Conservation (phyloP, 1,140 invertebrate genomes). For the Lasaia peninsularis region DNA sequence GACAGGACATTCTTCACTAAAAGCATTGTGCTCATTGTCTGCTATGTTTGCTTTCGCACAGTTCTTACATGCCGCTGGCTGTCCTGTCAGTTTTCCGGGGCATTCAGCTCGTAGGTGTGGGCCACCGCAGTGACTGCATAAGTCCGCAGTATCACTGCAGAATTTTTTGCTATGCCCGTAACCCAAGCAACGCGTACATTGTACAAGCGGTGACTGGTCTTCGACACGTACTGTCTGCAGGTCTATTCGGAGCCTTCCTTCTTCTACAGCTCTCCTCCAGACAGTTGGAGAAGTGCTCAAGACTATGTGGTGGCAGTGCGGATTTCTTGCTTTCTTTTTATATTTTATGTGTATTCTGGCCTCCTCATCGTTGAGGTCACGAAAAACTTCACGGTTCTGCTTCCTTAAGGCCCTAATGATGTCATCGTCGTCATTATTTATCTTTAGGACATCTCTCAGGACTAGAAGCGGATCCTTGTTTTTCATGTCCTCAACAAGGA, state of each 20-base stretch:
- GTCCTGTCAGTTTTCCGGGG: neutral
- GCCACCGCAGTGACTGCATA: constrained; percentile 14
- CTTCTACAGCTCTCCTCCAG: neutral
- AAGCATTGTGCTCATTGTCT: neutral
- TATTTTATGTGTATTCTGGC: too few species aligned
- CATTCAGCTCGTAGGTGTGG: neutral
- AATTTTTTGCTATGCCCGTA: constrained; percentile 12
- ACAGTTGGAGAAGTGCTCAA: neutral
- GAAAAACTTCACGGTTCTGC: too few species aligned
- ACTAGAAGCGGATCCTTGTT: too few species aligned
- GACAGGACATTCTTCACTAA: neutral
- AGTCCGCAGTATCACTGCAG: neutral
- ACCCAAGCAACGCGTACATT: constrained; percentile 18
- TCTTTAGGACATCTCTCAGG: too few species aligned
- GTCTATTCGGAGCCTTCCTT: neutral
- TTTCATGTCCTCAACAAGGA: too few species aligned
- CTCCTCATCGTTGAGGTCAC: too few species aligned
- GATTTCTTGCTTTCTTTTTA: too few species aligned
- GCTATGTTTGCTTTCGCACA: neutral
- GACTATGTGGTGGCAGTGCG: too few species aligned
- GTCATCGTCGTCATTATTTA: too few species aligned
- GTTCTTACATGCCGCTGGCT: neutral
- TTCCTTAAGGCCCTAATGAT: too few species aligned
- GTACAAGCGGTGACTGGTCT: constrained; percentile 22
- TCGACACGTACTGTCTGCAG: neutral